phyloP scores from a whole-genome alignment of 2,113 vertebrate genomes.

The Bombycilla garrulus region DNA sequence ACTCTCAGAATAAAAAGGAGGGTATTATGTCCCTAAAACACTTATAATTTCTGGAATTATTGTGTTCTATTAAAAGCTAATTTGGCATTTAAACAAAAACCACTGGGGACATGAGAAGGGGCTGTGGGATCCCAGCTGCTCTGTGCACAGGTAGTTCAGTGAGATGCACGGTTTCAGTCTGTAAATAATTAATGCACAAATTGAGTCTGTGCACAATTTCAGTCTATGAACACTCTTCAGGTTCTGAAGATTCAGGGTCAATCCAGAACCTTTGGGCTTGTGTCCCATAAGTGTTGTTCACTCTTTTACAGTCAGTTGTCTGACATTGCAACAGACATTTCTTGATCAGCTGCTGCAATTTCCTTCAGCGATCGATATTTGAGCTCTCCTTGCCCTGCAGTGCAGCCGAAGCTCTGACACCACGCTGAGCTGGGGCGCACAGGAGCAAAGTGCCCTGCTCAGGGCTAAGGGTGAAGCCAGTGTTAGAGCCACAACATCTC shows the following conservation, averaged over 20 bases:
- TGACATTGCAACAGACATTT: neutral
- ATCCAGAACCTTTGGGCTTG: neutral
- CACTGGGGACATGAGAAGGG: neutral
- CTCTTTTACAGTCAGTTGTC: neutral
- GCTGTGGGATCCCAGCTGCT: neutral
- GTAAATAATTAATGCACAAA: neutral
- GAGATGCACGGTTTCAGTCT: neutral
- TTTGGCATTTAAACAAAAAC: neutral
- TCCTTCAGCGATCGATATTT: neutral
- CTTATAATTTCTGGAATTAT: neutral
- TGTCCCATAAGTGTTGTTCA: neutral
- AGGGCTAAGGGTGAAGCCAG: neutral
- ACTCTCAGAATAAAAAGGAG: neutral
- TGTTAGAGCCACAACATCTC: neutral
- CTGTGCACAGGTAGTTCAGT: neutral
- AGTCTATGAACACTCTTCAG: neutral
- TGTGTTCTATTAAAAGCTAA: neutral
- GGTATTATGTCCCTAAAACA: neutral
- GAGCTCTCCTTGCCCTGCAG: rapidly evolving
- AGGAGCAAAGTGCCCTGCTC: neutral
- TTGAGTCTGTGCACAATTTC: neutral
- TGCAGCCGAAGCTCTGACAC: neutral
- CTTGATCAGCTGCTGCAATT: neutral
- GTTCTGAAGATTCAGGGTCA: neutral
- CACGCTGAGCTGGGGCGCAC: rapidly evolving